phyloP scores from a whole-genome alignment of 2,888 invertebrate species.

The Diaperis boleti region DNA sequence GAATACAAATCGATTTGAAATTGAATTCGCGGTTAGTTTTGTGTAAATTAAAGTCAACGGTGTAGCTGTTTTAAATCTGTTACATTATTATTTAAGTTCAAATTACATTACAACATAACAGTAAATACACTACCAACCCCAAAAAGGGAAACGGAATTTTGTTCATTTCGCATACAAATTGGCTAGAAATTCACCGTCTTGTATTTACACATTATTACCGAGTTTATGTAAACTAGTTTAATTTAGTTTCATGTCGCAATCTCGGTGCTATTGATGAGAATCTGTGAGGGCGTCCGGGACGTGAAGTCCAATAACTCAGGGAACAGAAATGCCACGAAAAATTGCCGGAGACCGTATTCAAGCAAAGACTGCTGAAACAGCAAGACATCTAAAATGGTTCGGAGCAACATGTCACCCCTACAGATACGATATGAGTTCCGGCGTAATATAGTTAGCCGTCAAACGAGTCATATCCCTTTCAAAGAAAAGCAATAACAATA shows the following conservation, averaged over 20 bases:
- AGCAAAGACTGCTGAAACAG: slow-evolving; percentile 21
- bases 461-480: slow-evolving; percentile 5
- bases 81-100: too few species aligned
- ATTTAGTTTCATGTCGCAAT: slow-evolving; percentile 27
- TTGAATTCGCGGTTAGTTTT: too few species aligned
- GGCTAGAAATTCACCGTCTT: neutral
- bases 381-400: slow-evolving; percentile 16
- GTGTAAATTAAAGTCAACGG: too few species aligned
- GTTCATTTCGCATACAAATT: neutral
- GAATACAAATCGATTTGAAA: too few species aligned
- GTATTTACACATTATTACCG: slow-evolving; percentile 14
- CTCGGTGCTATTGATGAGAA: slow-evolving; percentile 19
- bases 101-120: too few species aligned
- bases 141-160: too few species aligned
- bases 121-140: too few species aligned
- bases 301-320: slow-evolving; percentile 19
- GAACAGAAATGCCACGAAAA: slow-evolving; percentile 19
- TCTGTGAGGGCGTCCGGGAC: slow-evolving; percentile 2
- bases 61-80: too few species aligned
- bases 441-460: slow-evolving; percentile 14
- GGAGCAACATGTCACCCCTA: slow-evolving; percentile 24
- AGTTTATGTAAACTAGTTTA: slow-evolving; percentile 34
- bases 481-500: slow-evolving; percentile 7
- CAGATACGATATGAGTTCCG: slow-evolving; percentile 26
- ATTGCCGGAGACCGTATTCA: slow-evolving; percentile 13